Evolutionary conservation across 2,797 vertebrate genomes (phyloP).

Genomic region (Hydrophis major): DNA sequence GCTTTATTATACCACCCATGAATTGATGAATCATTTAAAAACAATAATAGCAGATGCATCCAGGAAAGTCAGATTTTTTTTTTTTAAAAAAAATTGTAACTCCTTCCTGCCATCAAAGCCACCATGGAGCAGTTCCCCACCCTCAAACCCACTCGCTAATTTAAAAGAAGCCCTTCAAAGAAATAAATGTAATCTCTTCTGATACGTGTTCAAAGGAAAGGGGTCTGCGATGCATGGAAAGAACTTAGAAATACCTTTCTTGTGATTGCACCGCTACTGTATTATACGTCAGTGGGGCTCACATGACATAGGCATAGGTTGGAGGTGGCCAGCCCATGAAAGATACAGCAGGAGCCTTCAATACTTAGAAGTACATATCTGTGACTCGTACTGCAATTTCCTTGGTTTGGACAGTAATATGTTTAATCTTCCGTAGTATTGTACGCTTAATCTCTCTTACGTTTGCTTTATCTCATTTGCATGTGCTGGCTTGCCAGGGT

Average conservation of each 20-base stretch:
- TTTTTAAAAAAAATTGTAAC: background rate
- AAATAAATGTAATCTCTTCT: background rate
- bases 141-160: background rate
- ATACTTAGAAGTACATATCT: background rate
- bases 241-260: background rate
- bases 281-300: background rate
- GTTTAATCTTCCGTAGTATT: conserved; percentile 70
- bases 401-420: conserved; percentile 58
- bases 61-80: background rate
- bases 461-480: conserved; percentile 66
- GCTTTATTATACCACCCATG: background rate
- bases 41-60: background rate
- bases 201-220: background rate
- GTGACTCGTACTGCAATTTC: background rate
- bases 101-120: background rate
- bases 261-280: background rate
- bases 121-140: background rate
- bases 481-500: conserved; percentile 63
- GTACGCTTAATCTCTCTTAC: conserved; percentile 62
- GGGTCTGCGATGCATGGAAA: background rate
- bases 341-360: background rate
- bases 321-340: background rate
- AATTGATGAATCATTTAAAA: background rate
- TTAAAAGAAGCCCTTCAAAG: background rate
- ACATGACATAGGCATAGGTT: background rate